Percentiles rank a stretch among this genome's conserved stretches.
These are phyloP conservation scores for Pangasianodon gigas DNA, from an alignment of 2,113 vertebrate species.

Conservation along the genomic window DNA sequence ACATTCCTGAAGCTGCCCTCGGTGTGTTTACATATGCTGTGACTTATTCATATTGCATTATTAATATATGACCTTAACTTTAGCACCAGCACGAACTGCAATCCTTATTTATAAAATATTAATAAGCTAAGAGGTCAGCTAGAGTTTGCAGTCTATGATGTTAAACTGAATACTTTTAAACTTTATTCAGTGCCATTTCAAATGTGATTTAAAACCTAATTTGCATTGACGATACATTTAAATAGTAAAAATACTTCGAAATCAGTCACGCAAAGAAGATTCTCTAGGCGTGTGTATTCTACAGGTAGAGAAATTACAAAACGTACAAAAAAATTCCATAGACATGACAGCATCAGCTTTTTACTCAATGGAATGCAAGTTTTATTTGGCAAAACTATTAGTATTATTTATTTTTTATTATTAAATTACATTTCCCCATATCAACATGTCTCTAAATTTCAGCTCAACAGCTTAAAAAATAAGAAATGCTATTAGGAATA, in stretches of 20 bases:
- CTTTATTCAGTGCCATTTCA: not conserved
- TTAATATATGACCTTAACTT: constrained; percentile 8
- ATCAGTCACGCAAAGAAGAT: not conserved
- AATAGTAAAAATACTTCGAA: not conserved
- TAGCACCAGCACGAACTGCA: not conserved
- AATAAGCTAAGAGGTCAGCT: not conserved
- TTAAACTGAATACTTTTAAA: not conserved
- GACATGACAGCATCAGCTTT: not conserved
- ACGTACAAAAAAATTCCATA: not conserved
- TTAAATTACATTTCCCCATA: not conserved
- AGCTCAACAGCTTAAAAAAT: not conserved
- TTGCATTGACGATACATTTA: not conserved
- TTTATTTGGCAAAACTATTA: not conserved
- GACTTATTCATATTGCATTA: not conserved
- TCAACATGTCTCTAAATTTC: not conserved
- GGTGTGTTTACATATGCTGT: not conserved
- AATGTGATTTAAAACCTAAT: not conserved
- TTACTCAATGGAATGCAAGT: too few relatives aligned
- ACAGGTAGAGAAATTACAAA: not conserved
- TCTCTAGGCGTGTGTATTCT: not conserved
- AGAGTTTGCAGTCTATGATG: not conserved
- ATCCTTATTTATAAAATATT: constrained; percentile 1
- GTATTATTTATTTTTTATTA: not conserved
- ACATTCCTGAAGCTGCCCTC: not conserved
- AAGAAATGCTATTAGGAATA: not conserved